Conservation (phyloP, 2,888 invertebrate genomes). For the Baccha elongata region DNA sequence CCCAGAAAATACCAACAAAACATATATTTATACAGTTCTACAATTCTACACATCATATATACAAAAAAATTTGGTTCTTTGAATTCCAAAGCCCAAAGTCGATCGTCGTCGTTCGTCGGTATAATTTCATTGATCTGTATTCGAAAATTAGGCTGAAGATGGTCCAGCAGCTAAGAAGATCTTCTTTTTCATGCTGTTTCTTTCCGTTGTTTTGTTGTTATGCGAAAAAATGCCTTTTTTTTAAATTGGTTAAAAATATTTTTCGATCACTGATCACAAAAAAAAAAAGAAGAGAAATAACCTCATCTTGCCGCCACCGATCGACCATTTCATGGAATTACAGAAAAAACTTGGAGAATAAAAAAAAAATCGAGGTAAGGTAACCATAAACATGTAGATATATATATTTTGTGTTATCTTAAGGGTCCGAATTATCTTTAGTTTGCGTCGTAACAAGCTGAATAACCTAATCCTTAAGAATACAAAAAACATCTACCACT, state of each 20-base stretch:
- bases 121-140: constrained; percentile 62
- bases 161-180: constrained; percentile 27
- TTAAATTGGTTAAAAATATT: constrained; percentile 61
- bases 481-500: background rate
- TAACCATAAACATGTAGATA: background rate
- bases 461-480: constrained; percentile 44
- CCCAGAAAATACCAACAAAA: constrained; percentile 11
- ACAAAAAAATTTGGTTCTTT: constrained; percentile 4
- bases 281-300: constrained; percentile 27
- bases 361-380: constrained; percentile 17
- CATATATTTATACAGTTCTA: constrained; percentile 17
- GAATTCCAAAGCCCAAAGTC: background rate
- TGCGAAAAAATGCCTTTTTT: constrained; percentile 54
- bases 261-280: constrained; percentile 47
- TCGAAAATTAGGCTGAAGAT: constrained; percentile 58
- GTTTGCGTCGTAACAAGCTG: constrained; percentile 45
- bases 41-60: background rate
- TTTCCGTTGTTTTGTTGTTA: constrained; percentile 32
- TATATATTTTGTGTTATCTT: constrained; percentile 24
- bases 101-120: constrained; percentile 28
- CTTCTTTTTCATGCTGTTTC: constrained; percentile 12
- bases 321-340: constrained; percentile 60
- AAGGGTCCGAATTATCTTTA: constrained; percentile 50
- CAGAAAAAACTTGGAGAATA: constrained; percentile 25
- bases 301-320: constrained; percentile 29